A percentile compares a stretch with the other conserved stretches of the same genome.
Evolutionary conservation across 1,140 invertebrate species (phyloP).

Genomic region (Solenopsis invicta): DNA sequence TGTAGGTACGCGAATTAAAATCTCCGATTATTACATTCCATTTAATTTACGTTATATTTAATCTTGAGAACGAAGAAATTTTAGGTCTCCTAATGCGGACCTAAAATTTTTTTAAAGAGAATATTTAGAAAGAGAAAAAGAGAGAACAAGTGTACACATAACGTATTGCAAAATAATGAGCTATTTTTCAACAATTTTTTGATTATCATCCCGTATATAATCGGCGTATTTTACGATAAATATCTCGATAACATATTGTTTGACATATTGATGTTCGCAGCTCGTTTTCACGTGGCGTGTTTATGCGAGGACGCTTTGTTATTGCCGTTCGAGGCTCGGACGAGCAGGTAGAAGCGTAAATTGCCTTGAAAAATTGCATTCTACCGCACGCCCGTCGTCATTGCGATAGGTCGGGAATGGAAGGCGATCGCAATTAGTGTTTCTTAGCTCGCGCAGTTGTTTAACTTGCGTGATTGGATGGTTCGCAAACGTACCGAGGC

Average conservation of each 20-base stretch:
- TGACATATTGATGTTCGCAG: not conserved
- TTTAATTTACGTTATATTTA: too few relatives aligned
- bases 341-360: not conserved
- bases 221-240: not conserved
- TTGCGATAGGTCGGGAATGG: not conserved
- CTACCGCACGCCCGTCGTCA: not conserved
- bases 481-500: not conserved
- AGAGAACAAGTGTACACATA: too few relatives aligned
- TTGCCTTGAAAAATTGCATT: not conserved
- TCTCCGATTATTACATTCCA: too few relatives aligned
- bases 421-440: not conserved
- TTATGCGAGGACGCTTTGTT: not conserved
- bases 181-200: too few relatives aligned
- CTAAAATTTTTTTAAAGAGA: too few relatives aligned
- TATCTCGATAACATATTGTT: not conserved
- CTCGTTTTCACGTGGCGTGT: not conserved
- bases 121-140: too few relatives aligned
- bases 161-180: too few relatives aligned
- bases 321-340: not conserved
- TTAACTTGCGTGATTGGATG: not conserved
- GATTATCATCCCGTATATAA: too few relatives aligned
- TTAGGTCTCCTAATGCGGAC: too few relatives aligned
- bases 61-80: too few relatives aligned
- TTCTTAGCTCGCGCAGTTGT: not conserved
- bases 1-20: too few relatives aligned